Conservation (phyloP, 2,888 invertebrate genomes). For the Drosophila pseudotalamancana region DNA sequence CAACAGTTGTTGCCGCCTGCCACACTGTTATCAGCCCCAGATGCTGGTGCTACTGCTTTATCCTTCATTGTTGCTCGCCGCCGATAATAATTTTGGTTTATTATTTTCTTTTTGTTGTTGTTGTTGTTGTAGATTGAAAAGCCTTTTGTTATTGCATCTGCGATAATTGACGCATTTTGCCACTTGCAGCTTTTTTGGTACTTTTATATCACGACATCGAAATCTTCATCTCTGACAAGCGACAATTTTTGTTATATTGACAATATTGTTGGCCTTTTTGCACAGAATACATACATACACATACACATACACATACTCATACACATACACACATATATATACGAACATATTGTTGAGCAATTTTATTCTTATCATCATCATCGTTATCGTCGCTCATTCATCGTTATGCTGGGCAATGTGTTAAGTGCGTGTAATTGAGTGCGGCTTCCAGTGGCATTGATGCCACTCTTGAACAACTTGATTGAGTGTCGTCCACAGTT, state of each 20-base stretch:
- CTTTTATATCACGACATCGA: conserved; percentile 25
- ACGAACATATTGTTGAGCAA: conserved; percentile 51
- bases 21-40: conserved; percentile 39
- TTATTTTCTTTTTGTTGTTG: conserved; percentile 45
- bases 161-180: conserved; percentile 72
- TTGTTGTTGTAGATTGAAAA: not conserved
- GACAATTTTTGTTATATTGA: conserved; percentile 34
- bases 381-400: not conserved
- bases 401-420: conserved; percentile 25
- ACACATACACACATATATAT: too few species aligned
- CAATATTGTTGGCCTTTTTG: conserved; percentile 1
- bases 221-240: conserved; percentile 66
- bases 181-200: conserved; percentile 58
- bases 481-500: conserved; percentile 53
- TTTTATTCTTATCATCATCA: conserved; percentile 31
- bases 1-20: conserved; percentile 58
- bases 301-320: too few species aligned
- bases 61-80: conserved; percentile 46
- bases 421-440: conserved; percentile 74
- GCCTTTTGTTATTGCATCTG: conserved; percentile 59
- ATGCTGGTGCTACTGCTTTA: conserved; percentile 22
- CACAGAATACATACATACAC: conserved; percentile 12
- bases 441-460: conserved; percentile 52
- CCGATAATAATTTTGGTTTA: conserved; percentile 75
- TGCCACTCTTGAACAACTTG: conserved; percentile 58